Evolutionary conservation across 2,888 invertebrate species (phyloP).

Genomic region (Pyrochroa serraticornis): DNA sequence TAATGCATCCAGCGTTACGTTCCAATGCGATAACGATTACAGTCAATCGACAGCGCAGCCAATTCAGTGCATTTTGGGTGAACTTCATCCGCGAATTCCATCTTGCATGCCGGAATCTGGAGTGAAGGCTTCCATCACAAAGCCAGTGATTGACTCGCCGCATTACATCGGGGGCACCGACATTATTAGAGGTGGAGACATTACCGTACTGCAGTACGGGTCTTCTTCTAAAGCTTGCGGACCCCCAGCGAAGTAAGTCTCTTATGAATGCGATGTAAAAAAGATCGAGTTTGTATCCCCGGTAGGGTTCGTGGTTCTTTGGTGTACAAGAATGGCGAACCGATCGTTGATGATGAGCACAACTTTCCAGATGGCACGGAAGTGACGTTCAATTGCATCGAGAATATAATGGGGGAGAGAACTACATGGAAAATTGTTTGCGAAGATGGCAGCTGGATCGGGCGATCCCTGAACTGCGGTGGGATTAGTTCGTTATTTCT

Average conservation of each 20-base stretch:
- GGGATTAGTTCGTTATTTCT: conserved; percentile 20
- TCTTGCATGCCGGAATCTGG: conserved; percentile 60
- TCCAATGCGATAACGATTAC: conserved; percentile 69
- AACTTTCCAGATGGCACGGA: conserved; percentile 82
- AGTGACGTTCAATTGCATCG: conserved; percentile 83
- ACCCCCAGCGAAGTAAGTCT: conserved; percentile 70
- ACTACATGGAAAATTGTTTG: conserved; percentile 86
- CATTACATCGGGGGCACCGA: conserved; percentile 57
- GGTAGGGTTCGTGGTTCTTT: conserved; percentile 77
- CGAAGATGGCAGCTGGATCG: conserved; percentile 85
- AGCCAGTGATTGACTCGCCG: conserved; percentile 44
- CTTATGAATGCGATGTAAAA: not conserved
- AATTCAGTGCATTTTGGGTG: conserved; percentile 69
- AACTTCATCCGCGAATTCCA: conserved; percentile 65
- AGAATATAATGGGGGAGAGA: conserved; percentile 80
- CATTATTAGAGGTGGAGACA: conserved; percentile 62
- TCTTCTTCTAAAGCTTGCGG: conserved; percentile 62
- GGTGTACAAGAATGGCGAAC: conserved; percentile 74
- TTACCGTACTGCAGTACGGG: conserved; percentile 63
- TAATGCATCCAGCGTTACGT: conserved; percentile 78
- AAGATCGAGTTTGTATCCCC: conserved; percentile 3
- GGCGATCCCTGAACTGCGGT: conserved; percentile 81
- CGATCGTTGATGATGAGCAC: conserved; percentile 68
- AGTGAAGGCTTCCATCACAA: conserved; percentile 35
- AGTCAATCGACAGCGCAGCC: conserved; percentile 63